Base-by-base conservation (phyloP, 2,113 vertebrate genomes). In the Tichodroma muraria region DNA sequence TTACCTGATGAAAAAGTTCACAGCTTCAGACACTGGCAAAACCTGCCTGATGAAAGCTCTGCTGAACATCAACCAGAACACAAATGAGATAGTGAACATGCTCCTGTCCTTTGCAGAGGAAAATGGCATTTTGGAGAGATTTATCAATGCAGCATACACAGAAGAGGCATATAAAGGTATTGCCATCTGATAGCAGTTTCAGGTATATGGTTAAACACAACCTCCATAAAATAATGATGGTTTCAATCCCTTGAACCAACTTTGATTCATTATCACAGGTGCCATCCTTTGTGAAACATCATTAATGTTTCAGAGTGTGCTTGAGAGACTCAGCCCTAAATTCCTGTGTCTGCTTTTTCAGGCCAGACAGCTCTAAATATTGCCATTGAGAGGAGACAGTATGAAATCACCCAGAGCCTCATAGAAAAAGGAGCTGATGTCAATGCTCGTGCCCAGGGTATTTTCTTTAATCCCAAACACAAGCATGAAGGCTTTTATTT, bases 21-120 rank as follows among this genome's bases (percentile, higher is more conserved):
- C 98, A 0, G 97, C 97, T 81, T 94, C 90, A 3, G 98, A 98
- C 89, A 98, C 98, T 0, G 98, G 98, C 30, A 98, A 98, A 95
- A 98, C 98, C 16, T 98, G 98, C 86, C 90, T 98, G 88, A 98
- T 98, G 98, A 98, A 98, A 94, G 98, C 98, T 59, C 95, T 98
- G 92, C 81, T 98, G 63, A 98, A 98, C 91, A 98, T 98, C 90
- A 98, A 97, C 63, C 60, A 96, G 84, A 98, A 96, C 87, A 98
- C 98, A 37, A 96, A 97, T 4, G 97, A 98, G 76, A 57, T 98
- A 0, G 97, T 98, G 89, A 90, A 91, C 11, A 87, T 77, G 28
- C 96, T 98, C 12, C 96, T 98, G 4, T 76, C 95, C 63, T 98
- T 98, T 35, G 97, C 98, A 1, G 96, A 98, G 77, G 98, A 98